Conservation (phyloP, 1,140 invertebrate species). For the Sycophaga agraensis region DNA sequence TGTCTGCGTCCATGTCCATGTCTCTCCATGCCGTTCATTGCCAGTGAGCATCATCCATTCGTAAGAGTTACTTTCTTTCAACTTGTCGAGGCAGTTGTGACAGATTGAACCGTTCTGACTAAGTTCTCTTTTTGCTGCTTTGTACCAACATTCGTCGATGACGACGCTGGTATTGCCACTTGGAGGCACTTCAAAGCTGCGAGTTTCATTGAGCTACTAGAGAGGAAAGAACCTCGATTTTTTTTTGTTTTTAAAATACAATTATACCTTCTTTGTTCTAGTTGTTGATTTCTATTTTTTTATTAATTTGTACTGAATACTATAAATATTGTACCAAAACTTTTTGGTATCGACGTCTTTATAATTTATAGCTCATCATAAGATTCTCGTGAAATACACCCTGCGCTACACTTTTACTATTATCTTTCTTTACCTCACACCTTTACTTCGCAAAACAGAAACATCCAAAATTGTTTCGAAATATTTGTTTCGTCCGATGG, state of each 20-base stretch:
- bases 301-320: not conserved
- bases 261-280: not conserved
- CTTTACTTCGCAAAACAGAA: not conserved
- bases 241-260: not conserved
- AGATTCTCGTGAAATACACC: not conserved
- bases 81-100: not conserved
- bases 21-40: slow-evolving; percentile 59
- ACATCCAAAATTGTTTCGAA: not conserved
- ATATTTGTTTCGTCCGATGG: not conserved
- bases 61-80: slow-evolving; percentile 24
- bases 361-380: slow-evolving; percentile 2
- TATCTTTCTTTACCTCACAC: not conserved
- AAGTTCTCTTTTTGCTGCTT: not conserved
- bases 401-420: not conserved
- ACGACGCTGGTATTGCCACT: not conserved
- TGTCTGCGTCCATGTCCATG: slow-evolving; percentile 56
- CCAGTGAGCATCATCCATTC: slow-evolving; percentile 54
- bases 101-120: not conserved
- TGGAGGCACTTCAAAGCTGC: slow-evolving; percentile 18
- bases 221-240: slow-evolving; percentile 3
- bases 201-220: slow-evolving; percentile 25
- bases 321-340: not conserved
- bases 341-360: not conserved
- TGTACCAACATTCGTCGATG: slow-evolving; percentile 1
- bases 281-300: too few relatives aligned